Base-by-base conservation (phyloP, 2,113 vertebrate genomes). In the Zosterops pallidus region DNA sequence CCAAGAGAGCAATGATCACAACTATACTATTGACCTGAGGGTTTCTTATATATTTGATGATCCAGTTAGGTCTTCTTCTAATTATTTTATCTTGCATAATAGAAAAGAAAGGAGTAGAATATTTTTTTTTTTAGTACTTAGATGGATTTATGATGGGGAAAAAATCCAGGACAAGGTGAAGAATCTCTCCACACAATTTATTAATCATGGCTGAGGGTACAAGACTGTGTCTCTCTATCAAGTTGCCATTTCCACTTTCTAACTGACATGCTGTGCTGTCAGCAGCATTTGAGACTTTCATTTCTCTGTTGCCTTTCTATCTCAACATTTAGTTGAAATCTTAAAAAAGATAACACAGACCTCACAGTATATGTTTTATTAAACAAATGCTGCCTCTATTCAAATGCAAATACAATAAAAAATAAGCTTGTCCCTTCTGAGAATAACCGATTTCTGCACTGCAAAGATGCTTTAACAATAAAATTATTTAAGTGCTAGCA, bases 11-110 rank as follows among this genome's bases (percentile, higher is more conserved):
- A 64, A 47, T 77, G 31, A 44, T 24, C 41, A 49, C 6, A 16
- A 12, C 9, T 52, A 13, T 47, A 37, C 15, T n/a, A 19, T 23
- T 24, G 18, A 67, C 18, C 14, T 31, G 44, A 0, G 0, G 2
- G 2, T 52, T 81, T 5, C 25, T 41, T 42, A 53, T n/a, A 33
- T 11, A 83, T 28, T 31, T 83, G 22, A 74, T 64, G 15, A 50
- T 67, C 9, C 11, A 28, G 5, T 8, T 44, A 69, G 83, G 3
- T 14, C 25, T 42, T 78, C 37, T 47, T 67, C 23, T 83, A 81
- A 42, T 67, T 65, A 37, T 62, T 83, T 69, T 86, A 20, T 42
- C 46, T 74, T 74, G 37, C 13, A 67, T 35, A 67, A 52, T 37
- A 57, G 5, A 83, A 88, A 25, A 83, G 16, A 70, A 77, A 70